Base-by-base conservation (phyloP, 2,797 vertebrate genomes). In the Kryptolebias ocellatus region DNA sequence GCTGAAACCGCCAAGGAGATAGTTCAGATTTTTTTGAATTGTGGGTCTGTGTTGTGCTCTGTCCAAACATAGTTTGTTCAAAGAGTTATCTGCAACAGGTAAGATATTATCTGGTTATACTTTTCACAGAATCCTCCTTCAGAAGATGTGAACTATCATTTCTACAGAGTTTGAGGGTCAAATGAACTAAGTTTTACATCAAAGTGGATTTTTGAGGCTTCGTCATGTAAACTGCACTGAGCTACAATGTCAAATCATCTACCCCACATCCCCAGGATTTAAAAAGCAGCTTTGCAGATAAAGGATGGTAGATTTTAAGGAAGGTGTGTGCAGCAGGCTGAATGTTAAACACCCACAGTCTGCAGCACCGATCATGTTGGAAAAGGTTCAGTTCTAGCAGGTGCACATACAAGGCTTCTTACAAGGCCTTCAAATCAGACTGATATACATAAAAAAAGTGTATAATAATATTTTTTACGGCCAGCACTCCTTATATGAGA, bases 331-430 rank as follows among this genome's bases (percentile, higher is more conserved):
- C 66, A 72, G 63, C 74, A 75, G 59, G 72, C 76, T 83, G 91
- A 93, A 93, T 92, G 76, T 58, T 91, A 90, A 94, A 86, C 88
- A 84, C 70, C 81, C 83, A 53, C 66, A 70, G 81, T 75, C 77
- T 73, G 76, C 76, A 79, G 73, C 76, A 46, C 68, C 87, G 67
- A 81, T 74, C 77, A 52, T 74, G 83, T 77, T 92, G 92, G 88
- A 91, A 80, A 69, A 83, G 70, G 71, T 90, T 91, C 90, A 93
- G 87, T 53, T 86, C 66, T 78, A 82, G 87, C 89, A 91, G 92
- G 89, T 93, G 92, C 84, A 88, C 76, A 82, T 72, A 62, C 76
- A 77, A 80, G 64, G 69, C 56, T 68, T 80, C 75, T 74, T 58
- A 63, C 60, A 78, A 24, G 44, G 60, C 74, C 44, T 47, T 50